These are phyloP conservation scores for Noturus placidus DNA, from an alignment of 2,113 vertebrate genomes.

Conservation along the genomic window DNA sequence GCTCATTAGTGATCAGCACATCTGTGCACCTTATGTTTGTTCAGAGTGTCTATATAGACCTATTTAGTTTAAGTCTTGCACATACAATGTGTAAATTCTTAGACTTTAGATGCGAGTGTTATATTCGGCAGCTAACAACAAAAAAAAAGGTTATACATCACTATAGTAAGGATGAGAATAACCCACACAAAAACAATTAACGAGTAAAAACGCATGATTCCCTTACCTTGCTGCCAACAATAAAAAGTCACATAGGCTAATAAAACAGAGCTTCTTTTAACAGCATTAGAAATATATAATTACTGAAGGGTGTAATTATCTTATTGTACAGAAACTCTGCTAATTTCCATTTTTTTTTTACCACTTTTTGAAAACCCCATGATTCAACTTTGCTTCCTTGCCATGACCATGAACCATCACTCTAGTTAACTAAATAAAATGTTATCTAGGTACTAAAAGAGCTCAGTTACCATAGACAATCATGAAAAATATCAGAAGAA, in stretches of 20 bases:
- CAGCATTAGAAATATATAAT: not conserved
- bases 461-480: not conserved
- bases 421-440: not conserved
- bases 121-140: not conserved
- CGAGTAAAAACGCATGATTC: not conserved
- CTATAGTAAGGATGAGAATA: no score
- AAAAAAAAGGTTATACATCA: not conserved
- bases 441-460: not conserved
- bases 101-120: not conserved
- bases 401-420: not conserved
- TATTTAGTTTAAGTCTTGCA: not conserved
- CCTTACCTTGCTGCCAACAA: not conserved
- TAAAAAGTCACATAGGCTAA: not conserved
- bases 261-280: not conserved
- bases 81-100: not conserved
- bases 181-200: not conserved
- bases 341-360: not conserved
- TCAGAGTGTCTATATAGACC: not conserved
- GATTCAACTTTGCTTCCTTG: not conserved
- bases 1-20: slow-evolving; percentile 44
- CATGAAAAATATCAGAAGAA: not conserved
- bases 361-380: not conserved
- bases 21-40: slow-evolving; percentile 47
- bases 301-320: slow-evolving; percentile 1
- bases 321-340: not conserved